Evolutionary conservation across 1,140 invertebrate species (phyloP), one percentile per base, ranked within the genome.

Genomic region (Adoxophyes honmai): DNA sequence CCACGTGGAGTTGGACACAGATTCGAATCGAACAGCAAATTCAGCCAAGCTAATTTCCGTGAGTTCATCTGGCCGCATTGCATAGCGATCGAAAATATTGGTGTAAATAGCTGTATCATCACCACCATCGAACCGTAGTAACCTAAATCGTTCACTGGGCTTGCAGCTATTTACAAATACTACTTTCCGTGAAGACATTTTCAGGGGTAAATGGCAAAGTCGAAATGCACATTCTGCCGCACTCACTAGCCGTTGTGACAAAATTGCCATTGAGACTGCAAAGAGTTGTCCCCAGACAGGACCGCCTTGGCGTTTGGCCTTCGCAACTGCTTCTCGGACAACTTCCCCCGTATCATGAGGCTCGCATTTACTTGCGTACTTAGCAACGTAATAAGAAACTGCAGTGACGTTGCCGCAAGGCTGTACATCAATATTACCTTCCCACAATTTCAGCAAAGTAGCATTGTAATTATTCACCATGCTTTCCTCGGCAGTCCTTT

Each of bases 81-180:
- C 13, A 13, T 64, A 64, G 1, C 53, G 42, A 38, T 64, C 57
- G 35, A 64, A 59, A 13, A 64, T 59, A 15, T 64, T 64, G 18
- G 42, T 56, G 34, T 16, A 57, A 42, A 44, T 51, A 10, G 39
- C 10, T 38, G 67, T 54, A 14, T 62, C 56, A 55, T 64, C 13
- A 5, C 8, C 52, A 1, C 4, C 15, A 1, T 61, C 57, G 57
- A 69, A 59, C 33, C 62, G 48, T 33, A 73, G 14, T 18, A 73
- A 34, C 36, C 60, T 35, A 15, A 53, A 73, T 7, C 64, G 36
- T 52, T 73, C 11, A 5, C 61, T 15, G 11, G 64, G 66, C 1
- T 9, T 48, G 34, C 66, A 69, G 18, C 57, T 69, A 35, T 73
- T 67, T 15, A 73, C 54, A 48, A 73, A 73, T 5, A 67, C 64